Percentiles rank a stretch among this genome's conserved stretches.
These are phyloP conservation scores for Mizuhopecten yessoensis DNA, from an alignment of 1,140 invertebrate genomes.

Conservation along the genomic window DNA sequence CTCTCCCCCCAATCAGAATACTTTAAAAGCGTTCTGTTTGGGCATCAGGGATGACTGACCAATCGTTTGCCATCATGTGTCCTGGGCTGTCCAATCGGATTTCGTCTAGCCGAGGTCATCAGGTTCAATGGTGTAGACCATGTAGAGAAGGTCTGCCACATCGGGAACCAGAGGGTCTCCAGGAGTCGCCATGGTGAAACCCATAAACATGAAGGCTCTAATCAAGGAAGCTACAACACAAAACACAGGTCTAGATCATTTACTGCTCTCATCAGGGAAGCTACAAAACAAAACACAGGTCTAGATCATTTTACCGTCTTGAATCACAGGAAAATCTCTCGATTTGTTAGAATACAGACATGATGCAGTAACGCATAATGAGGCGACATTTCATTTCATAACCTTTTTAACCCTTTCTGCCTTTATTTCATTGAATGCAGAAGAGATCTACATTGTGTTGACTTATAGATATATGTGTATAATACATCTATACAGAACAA, in stretches of 20 bases:
- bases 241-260: conserved; percentile 64
- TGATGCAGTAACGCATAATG: too few relatives aligned
- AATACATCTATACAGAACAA: too few relatives aligned
- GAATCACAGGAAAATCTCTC: too few relatives aligned
- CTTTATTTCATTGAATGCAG: too few relatives aligned
- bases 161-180: conserved; percentile 88
- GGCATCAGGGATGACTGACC: conserved; percentile 11
- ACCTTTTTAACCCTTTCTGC: too few relatives aligned
- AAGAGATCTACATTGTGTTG: too few relatives aligned
- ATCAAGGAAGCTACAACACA: conserved; percentile 89
- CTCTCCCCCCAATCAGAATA: not conserved
- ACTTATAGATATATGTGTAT: too few relatives aligned
- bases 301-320: too few relatives aligned
- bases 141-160: conserved; percentile 79
- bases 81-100: not conserved
- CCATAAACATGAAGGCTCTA: conserved; percentile 98
- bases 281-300: not conserved
- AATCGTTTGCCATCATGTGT: not conserved
- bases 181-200: conserved; percentile 93
- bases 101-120: conserved; percentile 51
- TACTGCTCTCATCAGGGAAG: not conserved
- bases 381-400: too few relatives aligned
- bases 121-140: conserved; percentile 80
- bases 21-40: not conserved
- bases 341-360: too few relatives aligned